Evolutionary conservation across 2,888 invertebrate genomes (phyloP).

Genomic region (Temnothorax ravouxi): DNA sequence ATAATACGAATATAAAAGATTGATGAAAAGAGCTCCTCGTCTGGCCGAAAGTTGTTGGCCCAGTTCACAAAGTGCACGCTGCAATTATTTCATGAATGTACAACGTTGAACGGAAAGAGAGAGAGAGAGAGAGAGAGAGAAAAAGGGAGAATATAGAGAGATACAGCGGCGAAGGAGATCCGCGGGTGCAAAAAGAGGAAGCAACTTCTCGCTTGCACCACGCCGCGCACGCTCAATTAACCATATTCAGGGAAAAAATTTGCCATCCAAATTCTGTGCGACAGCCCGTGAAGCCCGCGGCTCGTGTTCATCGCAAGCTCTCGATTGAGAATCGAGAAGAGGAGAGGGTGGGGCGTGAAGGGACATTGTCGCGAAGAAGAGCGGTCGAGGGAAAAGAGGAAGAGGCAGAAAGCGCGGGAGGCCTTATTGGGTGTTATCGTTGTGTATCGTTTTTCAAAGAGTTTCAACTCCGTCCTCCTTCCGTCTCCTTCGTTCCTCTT

Average conservation of each 20-base stretch:
- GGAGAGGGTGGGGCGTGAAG: not conserved
- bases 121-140: conserved; percentile 4
- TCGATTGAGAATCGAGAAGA: conserved; percentile 49
- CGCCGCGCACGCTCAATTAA: conserved; percentile 82
- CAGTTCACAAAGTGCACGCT: conserved; percentile 9
- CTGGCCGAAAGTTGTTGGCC: conserved; percentile 1
- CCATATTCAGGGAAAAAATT: conserved; percentile 81
- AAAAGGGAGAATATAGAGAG: not conserved
- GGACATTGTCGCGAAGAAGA: conserved; percentile 45
- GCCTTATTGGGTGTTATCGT: conserved; percentile 71
- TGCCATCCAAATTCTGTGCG: conserved; percentile 83
- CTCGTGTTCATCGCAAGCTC: conserved; percentile 81
- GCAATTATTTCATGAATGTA: not conserved
- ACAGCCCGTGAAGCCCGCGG: conserved; percentile 84
- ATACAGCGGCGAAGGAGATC: conserved; percentile 34
- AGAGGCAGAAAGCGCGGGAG: conserved; percentile 62
- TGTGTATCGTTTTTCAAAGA: conserved; percentile 84
- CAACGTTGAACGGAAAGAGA: conserved; percentile 5
- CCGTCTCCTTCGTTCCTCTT: conserved; percentile 43
- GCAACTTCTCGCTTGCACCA: conserved; percentile 75
- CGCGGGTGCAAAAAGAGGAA: conserved; percentile 63
- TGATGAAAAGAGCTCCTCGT: not conserved
- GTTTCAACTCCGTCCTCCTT: conserved; percentile 65
- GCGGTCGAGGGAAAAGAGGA: conserved; percentile 45
- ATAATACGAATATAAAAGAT: conserved; percentile 18